Percentiles rank a stretch among this genome's conserved stretches.
phyloP scores from a whole-genome alignment of 2,797 vertebrate species.

The Thalassophryne amazonica region DNA sequence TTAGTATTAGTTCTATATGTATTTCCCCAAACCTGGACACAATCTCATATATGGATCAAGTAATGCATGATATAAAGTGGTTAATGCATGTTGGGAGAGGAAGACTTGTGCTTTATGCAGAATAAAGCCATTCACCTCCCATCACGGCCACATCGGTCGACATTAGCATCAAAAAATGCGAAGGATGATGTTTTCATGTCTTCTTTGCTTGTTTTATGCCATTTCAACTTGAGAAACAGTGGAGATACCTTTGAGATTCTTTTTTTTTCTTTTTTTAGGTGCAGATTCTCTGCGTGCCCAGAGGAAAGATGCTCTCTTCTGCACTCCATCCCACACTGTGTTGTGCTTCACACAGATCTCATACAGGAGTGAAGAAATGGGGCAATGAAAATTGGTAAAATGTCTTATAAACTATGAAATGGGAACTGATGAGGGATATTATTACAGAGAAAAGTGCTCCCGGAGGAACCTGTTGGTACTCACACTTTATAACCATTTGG shows the following conservation, averaged over 20 bases:
- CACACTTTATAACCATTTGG: background rate
- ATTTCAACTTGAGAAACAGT: constrained; percentile 21
- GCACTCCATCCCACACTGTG: constrained; percentile 6
- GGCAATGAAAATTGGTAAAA: constrained; percentile 1
- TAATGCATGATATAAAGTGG: no score
- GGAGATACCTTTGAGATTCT: constrained; percentile 14
- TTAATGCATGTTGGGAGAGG: no score
- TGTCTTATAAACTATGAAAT: background rate
- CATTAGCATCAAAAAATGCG: background rate
- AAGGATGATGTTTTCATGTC: no score
- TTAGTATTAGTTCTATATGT: no score
- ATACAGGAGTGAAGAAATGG: background rate
- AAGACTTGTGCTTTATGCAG: no score
- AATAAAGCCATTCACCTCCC: no score
- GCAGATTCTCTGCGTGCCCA: constrained; percentile 16
- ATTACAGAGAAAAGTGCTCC: background rate
- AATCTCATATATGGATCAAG: no score
- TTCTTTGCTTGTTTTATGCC: background rate
- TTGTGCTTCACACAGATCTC: background rate
- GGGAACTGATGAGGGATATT: background rate
- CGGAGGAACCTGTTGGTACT: background rate
- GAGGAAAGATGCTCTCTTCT: constrained; percentile 5
- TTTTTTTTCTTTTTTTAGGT: no score
- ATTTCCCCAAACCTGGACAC: no score
- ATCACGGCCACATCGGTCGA: no score